Evolutionary conservation across 2,113 vertebrate genomes (phyloP).

Genomic region (Danionella cerebrum): DNA sequence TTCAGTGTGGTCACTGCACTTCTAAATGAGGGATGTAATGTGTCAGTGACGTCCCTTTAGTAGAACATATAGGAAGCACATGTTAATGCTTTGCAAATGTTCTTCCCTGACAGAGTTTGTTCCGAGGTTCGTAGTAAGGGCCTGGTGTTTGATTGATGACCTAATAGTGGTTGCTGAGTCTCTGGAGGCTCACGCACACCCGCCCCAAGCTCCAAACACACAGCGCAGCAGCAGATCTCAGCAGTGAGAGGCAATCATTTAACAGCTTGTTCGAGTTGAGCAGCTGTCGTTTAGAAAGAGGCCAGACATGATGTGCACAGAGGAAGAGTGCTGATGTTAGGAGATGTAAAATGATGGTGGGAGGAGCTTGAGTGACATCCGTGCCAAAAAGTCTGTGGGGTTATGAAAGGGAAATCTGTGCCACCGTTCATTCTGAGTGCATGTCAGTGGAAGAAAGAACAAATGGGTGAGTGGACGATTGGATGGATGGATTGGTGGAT

Average conservation of each 20-base stretch:
- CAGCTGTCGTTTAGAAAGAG: slow-evolving; percentile 37
- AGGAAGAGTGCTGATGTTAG: slow-evolving; percentile 24
- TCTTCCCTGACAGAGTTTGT: not conserved
- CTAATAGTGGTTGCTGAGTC: slow-evolving; percentile 18
- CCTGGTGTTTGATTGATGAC: slow-evolving; percentile 26
- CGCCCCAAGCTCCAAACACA: not conserved
- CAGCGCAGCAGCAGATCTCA: slow-evolving; percentile 36
- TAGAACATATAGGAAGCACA: not conserved
- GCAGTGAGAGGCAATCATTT: slow-evolving; percentile 33
- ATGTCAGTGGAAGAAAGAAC: not conserved
- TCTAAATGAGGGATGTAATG: not conserved
- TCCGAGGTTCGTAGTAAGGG: not conserved
- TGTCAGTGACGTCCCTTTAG: not conserved
- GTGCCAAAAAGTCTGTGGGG: not conserved
- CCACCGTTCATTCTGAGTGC: not conserved
- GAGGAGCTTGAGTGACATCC: not conserved
- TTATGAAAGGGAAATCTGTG: no score
- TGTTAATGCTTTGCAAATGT: not conserved
- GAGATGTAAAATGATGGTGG: not conserved
- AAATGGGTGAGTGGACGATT: no score
- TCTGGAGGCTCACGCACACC: slow-evolving; percentile 9
- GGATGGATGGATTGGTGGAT: not conserved
- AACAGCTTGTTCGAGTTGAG: slow-evolving; percentile 50
- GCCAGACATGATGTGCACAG: slow-evolving; percentile 28
- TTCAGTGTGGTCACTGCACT: not conserved